Evolutionary conservation across 1,140 invertebrate genomes (phyloP), one percentile per base, ranked within the genome.

Genomic region (Meloidogyne hapla): DNA sequence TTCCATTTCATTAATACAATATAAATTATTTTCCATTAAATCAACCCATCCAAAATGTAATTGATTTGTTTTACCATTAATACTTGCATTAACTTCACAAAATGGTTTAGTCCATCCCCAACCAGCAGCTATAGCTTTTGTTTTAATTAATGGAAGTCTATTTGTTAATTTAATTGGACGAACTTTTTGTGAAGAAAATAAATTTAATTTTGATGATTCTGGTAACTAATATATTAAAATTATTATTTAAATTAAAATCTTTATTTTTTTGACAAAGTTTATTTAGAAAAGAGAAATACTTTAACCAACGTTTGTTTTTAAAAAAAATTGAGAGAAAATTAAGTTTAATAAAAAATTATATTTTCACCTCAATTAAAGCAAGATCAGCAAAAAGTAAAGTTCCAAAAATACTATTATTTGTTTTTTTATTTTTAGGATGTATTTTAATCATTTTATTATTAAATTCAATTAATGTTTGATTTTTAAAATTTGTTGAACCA

Each of bases 61-160:
- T 56, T 56, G 18, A 56, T 56, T n/a, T n/a, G 18, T 48, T 18
- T n/a, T 56, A n/a, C n/a, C 8, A n/a, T n/a, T n/a, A 56, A 6
- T n/a, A 56, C 4, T 56, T 5, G 6, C 6, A 56, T 56, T 56
- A n/a, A 5, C 3, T 56, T 56, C 48, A 56, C 48, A 56, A 56
- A 8, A n/a, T n/a, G 5, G n/a, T 56, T 56, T 56, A 56, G 18
- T 56, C 18, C 12, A 56, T 56, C 48, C 48, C 48, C 48, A 56
- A 6, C 48, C 48, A 56, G 48, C 48, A 56, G 18, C n/a, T 56
- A 56, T 8, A n/a, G 48, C 18, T 6, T 21, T 56, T 56, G 8
- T 56, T 56, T 56, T 56, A 56, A 56, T 56, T n/a, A 56, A 56
- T 56, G 48, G 48, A 56, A 56, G 18, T 56, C n/a, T 56, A 56